These are phyloP conservation scores for Argyrosomus regius DNA, from an alignment of 2,797 vertebrate species.

Conservation along the genomic window DNA sequence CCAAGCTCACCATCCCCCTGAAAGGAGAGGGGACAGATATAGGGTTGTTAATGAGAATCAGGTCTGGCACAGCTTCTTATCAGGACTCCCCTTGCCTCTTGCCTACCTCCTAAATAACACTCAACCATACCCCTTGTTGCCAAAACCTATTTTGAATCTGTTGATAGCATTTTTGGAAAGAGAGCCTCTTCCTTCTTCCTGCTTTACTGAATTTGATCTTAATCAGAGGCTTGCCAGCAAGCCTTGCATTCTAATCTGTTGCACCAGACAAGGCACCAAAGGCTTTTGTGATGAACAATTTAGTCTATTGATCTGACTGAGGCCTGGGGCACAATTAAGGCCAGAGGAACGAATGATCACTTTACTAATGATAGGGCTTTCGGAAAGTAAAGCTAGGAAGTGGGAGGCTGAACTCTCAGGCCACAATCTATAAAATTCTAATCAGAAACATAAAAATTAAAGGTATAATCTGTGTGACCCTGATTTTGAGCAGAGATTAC, in stretches of 20 bases:
- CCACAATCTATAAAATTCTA: not conserved
- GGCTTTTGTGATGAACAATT: slow-evolving; percentile 60
- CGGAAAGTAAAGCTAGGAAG: slow-evolving; percentile 23
- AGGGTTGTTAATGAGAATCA: slow-evolving; percentile 46
- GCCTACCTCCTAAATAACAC: slow-evolving; percentile 21
- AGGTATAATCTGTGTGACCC: not conserved
- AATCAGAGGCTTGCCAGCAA: slow-evolving; percentile 44
- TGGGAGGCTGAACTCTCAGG: slow-evolving; percentile 13
- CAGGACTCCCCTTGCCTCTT: slow-evolving; percentile 23
- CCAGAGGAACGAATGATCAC: slow-evolving; percentile 40
- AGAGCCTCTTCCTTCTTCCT: slow-evolving; percentile 22
- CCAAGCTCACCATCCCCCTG: not conserved
- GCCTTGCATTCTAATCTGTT: slow-evolving; percentile 45
- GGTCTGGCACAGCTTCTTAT: slow-evolving; percentile 39
- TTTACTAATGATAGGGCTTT: slow-evolving; percentile 40
- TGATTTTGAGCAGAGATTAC: not conserved
- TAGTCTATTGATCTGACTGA: slow-evolving; percentile 53
- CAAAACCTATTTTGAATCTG: slow-evolving; percentile 26
- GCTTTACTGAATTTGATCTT: slow-evolving; percentile 41
- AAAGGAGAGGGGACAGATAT: slow-evolving; percentile 28
- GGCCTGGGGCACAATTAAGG: slow-evolving; percentile 47
- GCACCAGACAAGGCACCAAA: slow-evolving; percentile 30
- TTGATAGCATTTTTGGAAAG: slow-evolving; percentile 23
- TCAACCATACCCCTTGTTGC: slow-evolving; percentile 7
- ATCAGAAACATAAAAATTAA: not conserved